Evolutionary conservation across 2,888 invertebrate genomes (phyloP).

Genomic region (Megamerina dolium): DNA sequence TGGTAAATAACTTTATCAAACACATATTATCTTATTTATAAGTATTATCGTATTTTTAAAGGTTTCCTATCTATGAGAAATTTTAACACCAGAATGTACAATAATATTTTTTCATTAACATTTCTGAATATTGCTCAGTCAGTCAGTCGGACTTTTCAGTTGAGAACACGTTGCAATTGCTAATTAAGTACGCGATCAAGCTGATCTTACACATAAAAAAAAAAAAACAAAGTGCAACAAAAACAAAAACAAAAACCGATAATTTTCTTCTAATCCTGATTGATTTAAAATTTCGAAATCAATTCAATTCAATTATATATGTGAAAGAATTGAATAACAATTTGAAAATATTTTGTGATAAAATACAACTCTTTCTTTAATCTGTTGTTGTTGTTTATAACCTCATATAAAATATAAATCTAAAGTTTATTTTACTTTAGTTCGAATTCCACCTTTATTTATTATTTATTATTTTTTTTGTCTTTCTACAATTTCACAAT

Average conservation of each 20-base stretch:
- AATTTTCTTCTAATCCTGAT: no score
- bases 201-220: neutral
- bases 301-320: no score
- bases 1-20: slow-evolving; percentile 50
- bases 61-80: slow-evolving; percentile 44
- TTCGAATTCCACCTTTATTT: no score
- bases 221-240: slow-evolving; percentile 1
- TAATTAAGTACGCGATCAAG: slow-evolving; percentile 9
- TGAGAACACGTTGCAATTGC: slow-evolving; percentile 14
- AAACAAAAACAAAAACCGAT: no score
- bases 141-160: slow-evolving; percentile 15
- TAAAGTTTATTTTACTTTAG: no score
- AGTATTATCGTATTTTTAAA: slow-evolving; percentile 41
- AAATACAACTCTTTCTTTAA: no score
- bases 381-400: slow-evolving; percentile 15
- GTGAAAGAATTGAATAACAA: no score
- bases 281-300: no score
- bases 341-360: no score
- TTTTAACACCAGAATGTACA: slow-evolving; percentile 21
- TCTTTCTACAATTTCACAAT: slow-evolving; percentile 1
- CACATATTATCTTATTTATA: slow-evolving; percentile 47
- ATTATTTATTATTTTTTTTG: slow-evolving; percentile 5
- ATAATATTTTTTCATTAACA: slow-evolving; percentile 20
- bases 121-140: slow-evolving; percentile 17
- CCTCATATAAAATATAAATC: slow-evolving; percentile 24